Evolutionary conservation across 2,888 invertebrate genomes (phyloP), one percentile per base, ranked within the genome.

Genomic region (Clitarchus hookeri): DNA sequence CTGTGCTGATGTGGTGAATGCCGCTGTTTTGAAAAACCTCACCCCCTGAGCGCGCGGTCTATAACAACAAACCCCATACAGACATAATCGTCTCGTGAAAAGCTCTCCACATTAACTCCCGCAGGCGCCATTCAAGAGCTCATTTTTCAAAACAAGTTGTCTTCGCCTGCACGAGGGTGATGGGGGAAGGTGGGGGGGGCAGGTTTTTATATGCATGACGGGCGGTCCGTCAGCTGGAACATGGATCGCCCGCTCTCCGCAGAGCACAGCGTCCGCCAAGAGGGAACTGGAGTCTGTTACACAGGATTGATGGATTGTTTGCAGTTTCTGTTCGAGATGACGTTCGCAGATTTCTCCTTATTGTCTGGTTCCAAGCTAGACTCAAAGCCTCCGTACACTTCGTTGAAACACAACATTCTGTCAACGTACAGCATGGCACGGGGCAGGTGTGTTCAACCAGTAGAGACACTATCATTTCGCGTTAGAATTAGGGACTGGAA

Each of bases 121-220:
- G 44, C 82, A 23, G 79, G 13, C 79, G 82, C 82, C 82, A 82
- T 82, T 36, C 82, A 26, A 36, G 36, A 82, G 82, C 25, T 82
- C 82, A 82, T 82, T 82, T 82, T 82, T 82, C 82, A 82, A 82
- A 82, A 82, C 82, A 82, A 82, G 36, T 82, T 82, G 82, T 82
- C 82, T 82, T 26, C 82, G 44, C 65, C 65, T 11, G 19, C n/a
- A 9, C 11, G 65, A n/a, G 65, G 65, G 65, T 16, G 8, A 23
- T n/a, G 1, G 65, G n/a, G 1, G 65, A 23, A 3, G 8, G 23
- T 6, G 23, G 65, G 23, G 2, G 23, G 65, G 65, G 65, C 12
- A 65, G 36, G 82, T 82, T 82, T 82, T 82, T 82, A 82, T 82
- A 26, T 82, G 82, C 82, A 82, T 36, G 82, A 82, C 27, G 44